phyloP scores from a whole-genome alignment of 1,140 invertebrate species.

The Carposina sasakii region DNA sequence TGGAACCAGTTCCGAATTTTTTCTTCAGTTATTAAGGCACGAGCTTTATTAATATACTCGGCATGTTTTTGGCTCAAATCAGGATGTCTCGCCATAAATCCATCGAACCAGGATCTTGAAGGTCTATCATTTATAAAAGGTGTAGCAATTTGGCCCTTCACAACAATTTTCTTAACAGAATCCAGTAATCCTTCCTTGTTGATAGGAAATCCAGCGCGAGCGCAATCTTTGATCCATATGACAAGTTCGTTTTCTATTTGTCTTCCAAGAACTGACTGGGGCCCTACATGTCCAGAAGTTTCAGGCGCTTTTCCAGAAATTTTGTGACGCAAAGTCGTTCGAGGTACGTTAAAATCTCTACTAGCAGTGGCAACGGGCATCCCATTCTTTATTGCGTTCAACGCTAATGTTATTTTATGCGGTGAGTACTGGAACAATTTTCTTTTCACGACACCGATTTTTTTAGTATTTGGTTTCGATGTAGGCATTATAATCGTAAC shows the following conservation, averaged over 20 bases:
- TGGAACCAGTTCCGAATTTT: constrained; percentile 30
- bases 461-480: too few species aligned
- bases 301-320: constrained; percentile 7
- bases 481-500: too few species aligned
- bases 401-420: too few species aligned
- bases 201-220: constrained; percentile 29
- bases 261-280: constrained; percentile 18
- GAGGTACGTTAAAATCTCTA: constrained; percentile 1
- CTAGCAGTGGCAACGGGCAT: too few species aligned
- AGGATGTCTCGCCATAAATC: constrained; percentile 27
- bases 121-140: constrained; percentile 23
- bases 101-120: constrained; percentile 28
- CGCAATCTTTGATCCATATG: constrained; percentile 14
- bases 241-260: constrained; percentile 18
- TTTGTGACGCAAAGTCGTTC: neutral
- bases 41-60: constrained; percentile 27
- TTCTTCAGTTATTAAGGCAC: constrained; percentile 23
- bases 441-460: too few species aligned
- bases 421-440: too few species aligned
- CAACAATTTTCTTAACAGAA: constrained; percentile 25
- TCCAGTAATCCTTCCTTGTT: constrained; percentile 24
- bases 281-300: constrained; percentile 11
- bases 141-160: constrained; percentile 13
- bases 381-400: too few species aligned
- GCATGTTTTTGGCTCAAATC: constrained; percentile 22